Evolutionary conservation across 2,797 vertebrate species (phyloP), one percentile per base, ranked within the genome.

Genomic region (Perodicticus potto): DNA sequence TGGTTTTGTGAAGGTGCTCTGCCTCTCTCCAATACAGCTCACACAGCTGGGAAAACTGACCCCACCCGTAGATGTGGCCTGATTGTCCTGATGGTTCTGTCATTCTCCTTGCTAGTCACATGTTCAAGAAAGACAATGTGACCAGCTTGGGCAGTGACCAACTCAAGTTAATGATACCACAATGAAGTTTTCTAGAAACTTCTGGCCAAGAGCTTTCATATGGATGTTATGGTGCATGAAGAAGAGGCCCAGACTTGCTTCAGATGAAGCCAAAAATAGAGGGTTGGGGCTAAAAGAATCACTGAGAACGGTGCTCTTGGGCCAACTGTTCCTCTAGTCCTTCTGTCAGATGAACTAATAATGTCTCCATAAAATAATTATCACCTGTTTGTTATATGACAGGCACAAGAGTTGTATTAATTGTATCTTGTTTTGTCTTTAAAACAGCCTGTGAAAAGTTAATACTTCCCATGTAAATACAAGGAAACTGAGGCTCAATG

Each of bases 381-480:
- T 86, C 43, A 86, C 13, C 34, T 91, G 22, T 20, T 93, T 87
- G 82, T 91, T 74, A 89, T 57, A 16, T 78, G 61, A 43, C 34
- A 91, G 77, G 25, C 37, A 84, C 37, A 92, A 85, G 25, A 77
- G 14, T 92, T 94, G 53, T 73, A 70, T 23, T 8, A 37, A 53
- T 11, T 84, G 43, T 13, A 65, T 82, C 6, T 7, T 65, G 53
- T 94, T 90, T 70, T 77, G 40, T 92, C 65, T 92, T 97, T 92
- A 61, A 65, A 94, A 78, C 9, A 91, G 69, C 14, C 23, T 83
- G 0, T 49, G 17, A 34, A 40, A 77, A 76, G 0, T 3, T 77
- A 40, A 40, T 43, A 88, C 27, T 34, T 92, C 16, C 7, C 29
- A 76, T 32, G 82, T 65, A 80, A 2, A 59, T 34, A 25, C 80